Evolutionary conservation across 1,140 invertebrate genomes (phyloP).

Genomic region (Brevipalpus yothersi): DNA sequence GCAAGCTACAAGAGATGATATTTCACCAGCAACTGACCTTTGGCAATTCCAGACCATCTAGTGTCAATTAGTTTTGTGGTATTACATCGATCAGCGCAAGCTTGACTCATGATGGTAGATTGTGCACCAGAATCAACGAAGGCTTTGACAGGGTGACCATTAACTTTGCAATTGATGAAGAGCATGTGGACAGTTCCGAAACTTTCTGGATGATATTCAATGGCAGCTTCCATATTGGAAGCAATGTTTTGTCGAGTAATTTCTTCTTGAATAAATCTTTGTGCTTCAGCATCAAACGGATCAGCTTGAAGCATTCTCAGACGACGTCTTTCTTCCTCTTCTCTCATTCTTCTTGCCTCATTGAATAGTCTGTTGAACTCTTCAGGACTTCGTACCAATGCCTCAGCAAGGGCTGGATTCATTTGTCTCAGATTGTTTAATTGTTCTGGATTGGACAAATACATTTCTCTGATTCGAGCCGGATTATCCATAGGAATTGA

Average conservation of each 20-base stretch:
- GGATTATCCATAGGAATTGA: conserved; percentile 44
- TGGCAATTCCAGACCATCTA: conserved; percentile 76
- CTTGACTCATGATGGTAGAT: conserved; percentile 77
- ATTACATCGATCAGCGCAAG: conserved; percentile 69
- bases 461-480: conserved; percentile 59
- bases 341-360: conserved; percentile 44
- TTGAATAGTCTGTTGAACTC: conserved; percentile 52
- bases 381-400: conserved; percentile 52
- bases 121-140: conserved; percentile 91
- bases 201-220: conserved; percentile 91
- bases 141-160: conserved; percentile 83
- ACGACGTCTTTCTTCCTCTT: conserved; percentile 51
- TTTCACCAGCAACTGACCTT: conserved; percentile 25
- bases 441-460: conserved; percentile 74
- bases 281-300: conserved; percentile 82
- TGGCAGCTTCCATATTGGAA: conserved; percentile 92
- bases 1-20: neutral
- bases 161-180: conserved; percentile 85
- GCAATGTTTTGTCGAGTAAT: conserved; percentile 38
- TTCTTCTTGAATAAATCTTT: conserved; percentile 78
- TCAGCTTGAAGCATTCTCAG: conserved; percentile 68
- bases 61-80: conserved; percentile 85
- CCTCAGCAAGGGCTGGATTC: conserved; percentile 72
- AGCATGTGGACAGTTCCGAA: conserved; percentile 94
- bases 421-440: conserved; percentile 71